A percentile compares a stretch with the other conserved stretches of the same genome.
Evolutionary conservation across 1,140 invertebrate genomes (phyloP).

Genomic region (Drosophila dunni): DNA sequence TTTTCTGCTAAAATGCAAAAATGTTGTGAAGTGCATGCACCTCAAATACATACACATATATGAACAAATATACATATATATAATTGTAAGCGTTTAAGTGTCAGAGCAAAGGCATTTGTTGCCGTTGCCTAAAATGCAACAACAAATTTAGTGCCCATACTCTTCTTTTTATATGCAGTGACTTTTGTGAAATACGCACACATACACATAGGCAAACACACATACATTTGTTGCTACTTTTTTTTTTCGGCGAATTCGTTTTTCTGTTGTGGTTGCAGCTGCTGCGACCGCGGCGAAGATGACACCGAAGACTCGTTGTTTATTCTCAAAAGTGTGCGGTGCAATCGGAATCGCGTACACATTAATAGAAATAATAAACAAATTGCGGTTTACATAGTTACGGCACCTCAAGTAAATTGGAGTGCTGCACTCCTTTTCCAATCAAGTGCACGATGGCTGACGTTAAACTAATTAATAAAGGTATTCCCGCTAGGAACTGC

Average conservation of each 20-base stretch:
- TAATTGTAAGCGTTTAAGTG: conserved; percentile 10
- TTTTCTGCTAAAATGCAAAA: conserved; percentile 38
- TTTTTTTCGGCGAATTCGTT: conserved; percentile 44
- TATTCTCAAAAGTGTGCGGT: conserved; percentile 27
- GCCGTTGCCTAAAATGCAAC: conserved; percentile 38
- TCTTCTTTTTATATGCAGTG: conserved; percentile 24
- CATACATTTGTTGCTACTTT: conserved; percentile 44
- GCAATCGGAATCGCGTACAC: conserved; percentile 11
- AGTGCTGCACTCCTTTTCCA: conserved; percentile 5
- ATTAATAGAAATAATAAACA: conserved; percentile 37
- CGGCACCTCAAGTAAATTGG: not conserved
- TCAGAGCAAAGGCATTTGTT: conserved; percentile 41
- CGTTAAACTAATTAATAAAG: not conserved
- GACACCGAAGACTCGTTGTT: conserved; percentile 27
- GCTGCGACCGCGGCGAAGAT: conserved; percentile 25
- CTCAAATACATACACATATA: conserved; percentile 6
- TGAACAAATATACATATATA: conserved; percentile 1
- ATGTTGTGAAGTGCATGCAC: conserved; percentile 16
- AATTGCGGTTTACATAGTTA: conserved; percentile 33
- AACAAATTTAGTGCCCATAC: conserved; percentile 23
- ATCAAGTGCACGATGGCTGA: not conserved
- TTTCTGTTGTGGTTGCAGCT: conserved; percentile 47
- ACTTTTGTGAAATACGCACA: conserved; percentile 31
- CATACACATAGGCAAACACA: conserved; percentile 8
- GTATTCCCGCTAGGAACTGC: not conserved